phyloP scores from a whole-genome alignment of 1,140 invertebrate genomes.

The Aphelinus certus region DNA sequence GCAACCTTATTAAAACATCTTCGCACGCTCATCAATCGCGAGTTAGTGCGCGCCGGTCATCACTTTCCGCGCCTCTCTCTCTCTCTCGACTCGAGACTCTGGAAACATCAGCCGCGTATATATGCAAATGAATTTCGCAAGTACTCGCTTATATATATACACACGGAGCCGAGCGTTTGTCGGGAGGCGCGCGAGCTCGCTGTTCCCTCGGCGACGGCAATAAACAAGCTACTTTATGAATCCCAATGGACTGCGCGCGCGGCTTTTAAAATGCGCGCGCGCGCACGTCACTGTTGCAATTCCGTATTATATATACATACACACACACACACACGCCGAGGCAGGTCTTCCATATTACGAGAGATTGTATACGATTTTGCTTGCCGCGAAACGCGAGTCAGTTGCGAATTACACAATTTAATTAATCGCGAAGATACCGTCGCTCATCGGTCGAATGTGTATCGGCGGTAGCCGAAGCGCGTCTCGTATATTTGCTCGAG shows the following conservation, averaged over 20 bases:
- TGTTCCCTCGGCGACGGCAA: conserved; percentile 18
- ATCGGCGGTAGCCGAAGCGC: too few species aligned
- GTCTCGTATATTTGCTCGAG: too few species aligned
- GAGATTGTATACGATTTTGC: too few species aligned
- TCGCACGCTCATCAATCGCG: conserved; percentile 5
- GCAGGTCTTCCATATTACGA: too few species aligned
- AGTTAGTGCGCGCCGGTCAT: background rate
- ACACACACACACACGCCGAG: too few species aligned
- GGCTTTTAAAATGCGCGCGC: conserved; percentile 24
- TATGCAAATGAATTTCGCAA: conserved; percentile 31
- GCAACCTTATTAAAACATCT: conserved; percentile 15
- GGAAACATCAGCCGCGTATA: background rate
- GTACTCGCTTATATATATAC: background rate
- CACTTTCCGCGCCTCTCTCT: background rate
- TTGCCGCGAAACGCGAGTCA: too few species aligned
- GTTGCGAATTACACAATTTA: too few species aligned
- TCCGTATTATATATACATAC: background rate
- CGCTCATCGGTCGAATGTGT: too few species aligned
- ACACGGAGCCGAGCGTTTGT: background rate
- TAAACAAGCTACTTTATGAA: conserved; percentile 30
- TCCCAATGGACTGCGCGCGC: background rate
- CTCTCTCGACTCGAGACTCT: background rate
- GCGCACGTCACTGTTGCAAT: background rate
- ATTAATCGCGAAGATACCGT: too few species aligned
- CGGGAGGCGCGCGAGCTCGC: background rate